A percentile compares a stretch with the other conserved stretches of the same genome.
These are phyloP conservation scores for Danio aesculapii DNA, from an alignment of 2,797 vertebrate species.

Conservation along the genomic window DNA sequence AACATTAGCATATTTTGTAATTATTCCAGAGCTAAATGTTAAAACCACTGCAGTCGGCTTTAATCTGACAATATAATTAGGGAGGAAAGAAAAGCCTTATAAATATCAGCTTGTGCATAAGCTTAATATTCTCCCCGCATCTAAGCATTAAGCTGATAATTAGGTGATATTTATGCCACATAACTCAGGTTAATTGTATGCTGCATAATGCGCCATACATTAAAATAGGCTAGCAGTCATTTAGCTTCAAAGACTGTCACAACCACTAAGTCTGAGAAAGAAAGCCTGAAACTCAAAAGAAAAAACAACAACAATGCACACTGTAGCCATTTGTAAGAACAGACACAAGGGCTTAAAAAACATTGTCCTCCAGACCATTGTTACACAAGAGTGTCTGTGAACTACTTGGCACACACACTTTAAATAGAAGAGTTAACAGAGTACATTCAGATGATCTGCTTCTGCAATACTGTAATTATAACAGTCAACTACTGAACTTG, in stretches of 20 bases:
- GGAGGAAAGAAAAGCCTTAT: neutral
- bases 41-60: neutral
- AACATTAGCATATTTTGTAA: neutral
- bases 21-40: neutral
- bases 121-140: neutral
- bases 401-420: neutral
- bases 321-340: neutral
- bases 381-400: neutral
- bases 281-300: neutral
- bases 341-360: neutral
- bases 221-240: neutral
- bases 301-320: neutral
- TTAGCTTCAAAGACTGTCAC: neutral
- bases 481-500: constrained; percentile 25
- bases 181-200: constrained; percentile 21
- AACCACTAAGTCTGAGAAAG: neutral
- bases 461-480: constrained; percentile 37
- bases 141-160: constrained; percentile 29
- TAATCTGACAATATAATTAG: neutral
- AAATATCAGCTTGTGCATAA: neutral
- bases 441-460: neutral
- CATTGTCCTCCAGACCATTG: neutral
- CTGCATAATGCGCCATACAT: constrained; percentile 15
- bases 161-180: constrained; percentile 17
- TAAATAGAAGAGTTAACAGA: neutral